Evolutionary conservation across 2,888 invertebrate species (phyloP).

Genomic region (Stenodema calcarata): DNA sequence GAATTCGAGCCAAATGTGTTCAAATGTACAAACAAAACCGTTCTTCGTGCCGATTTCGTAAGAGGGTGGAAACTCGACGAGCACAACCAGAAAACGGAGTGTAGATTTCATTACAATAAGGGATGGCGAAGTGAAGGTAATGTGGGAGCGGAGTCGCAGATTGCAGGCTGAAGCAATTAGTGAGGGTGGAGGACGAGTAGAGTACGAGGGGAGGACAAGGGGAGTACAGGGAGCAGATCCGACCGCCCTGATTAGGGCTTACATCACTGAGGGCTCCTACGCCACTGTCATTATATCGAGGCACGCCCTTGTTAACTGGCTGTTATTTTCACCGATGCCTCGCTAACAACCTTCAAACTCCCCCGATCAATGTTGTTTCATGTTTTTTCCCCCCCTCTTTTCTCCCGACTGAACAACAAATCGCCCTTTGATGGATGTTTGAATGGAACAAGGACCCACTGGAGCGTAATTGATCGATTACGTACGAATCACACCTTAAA

Average conservation of each 20-base stretch:
- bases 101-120: constrained; percentile 52
- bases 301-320: constrained; percentile 49
- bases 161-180: constrained; percentile 47
- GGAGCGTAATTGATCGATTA: too few species aligned
- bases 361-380: background rate
- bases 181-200: constrained; percentile 2
- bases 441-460: too few species aligned
- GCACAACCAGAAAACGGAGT: constrained; percentile 21
- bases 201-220: background rate
- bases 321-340: constrained; percentile 49
- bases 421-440: background rate
- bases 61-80: background rate
- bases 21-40: background rate
- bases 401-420: background rate
- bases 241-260: constrained; percentile 50
- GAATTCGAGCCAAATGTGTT: too few species aligned
- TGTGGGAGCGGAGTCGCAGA: constrained; percentile 43
- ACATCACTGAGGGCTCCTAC: constrained; percentile 40
- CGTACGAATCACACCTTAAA: too few species aligned
- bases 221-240: constrained; percentile 33
- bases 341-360: background rate
- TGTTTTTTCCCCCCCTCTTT: background rate
- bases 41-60: background rate
- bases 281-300: constrained; percentile 50
- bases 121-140: constrained; percentile 46